These are phyloP conservation scores for Crocidura indochinensis DNA, from an alignment of 2,797 vertebrate species.

Conservation along the genomic window DNA sequence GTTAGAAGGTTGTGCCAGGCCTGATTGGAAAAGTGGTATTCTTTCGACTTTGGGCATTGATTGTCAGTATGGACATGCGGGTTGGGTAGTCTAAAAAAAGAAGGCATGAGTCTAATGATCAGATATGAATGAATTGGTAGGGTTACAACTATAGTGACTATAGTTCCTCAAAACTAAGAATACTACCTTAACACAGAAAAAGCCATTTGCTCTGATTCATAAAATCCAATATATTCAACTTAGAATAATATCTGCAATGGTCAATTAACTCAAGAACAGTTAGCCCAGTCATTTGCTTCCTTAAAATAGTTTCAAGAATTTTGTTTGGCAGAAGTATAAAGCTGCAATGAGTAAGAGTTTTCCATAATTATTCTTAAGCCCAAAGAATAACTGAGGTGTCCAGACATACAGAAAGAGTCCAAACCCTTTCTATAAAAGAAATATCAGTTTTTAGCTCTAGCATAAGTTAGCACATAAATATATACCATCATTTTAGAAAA, in stretches of 20 bases:
- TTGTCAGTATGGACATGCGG: neutral
- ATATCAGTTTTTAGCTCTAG: neutral
- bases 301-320: neutral
- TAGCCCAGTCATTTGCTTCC: neutral
- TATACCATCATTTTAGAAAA: constrained; percentile 24
- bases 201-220: neutral
- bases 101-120: neutral
- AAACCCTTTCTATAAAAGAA: neutral
- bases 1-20: neutral
- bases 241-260: neutral
- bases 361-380: constrained; percentile 6
- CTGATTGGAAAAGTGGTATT: neutral
- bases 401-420: neutral
- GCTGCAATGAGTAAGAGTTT: neutral
- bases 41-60: neutral
- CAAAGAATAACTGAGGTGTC: neutral
- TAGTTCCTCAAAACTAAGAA: neutral
- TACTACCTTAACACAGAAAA: neutral
- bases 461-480: neutral
- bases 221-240: neutral
- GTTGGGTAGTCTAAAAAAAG: neutral
- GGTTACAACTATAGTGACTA: neutral
- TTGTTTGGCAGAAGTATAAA: neutral
- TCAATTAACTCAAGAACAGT: neutral
- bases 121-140: neutral